Base-by-base conservation (phyloP, 2,113 vertebrate genomes). In the Reinhardtius hippoglossoides region DNA sequence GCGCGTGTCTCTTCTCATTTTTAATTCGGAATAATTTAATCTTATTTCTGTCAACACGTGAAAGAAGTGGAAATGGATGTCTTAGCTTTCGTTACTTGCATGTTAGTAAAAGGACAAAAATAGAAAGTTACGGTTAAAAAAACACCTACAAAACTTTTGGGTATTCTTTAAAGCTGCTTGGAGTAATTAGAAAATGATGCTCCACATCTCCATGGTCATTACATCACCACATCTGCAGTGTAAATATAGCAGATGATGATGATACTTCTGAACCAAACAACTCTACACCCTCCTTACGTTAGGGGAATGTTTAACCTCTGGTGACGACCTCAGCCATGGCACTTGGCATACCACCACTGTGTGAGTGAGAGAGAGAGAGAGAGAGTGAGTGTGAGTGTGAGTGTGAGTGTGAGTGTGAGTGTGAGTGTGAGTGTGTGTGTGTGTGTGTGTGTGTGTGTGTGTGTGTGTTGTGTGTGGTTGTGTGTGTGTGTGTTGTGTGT, bases 211-310 rank as follows among this genome's bases (percentile, higher is more conserved):
- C 61, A 26, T 62, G 8, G 8, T 58, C 23, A 54, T 85, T 56
- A 76, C 46, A 65, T 82, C 61, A 69, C 67, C 10, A 18, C 20
- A 40, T 35, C 24, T 3, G 37, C 57, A 59, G 12, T 55, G 50
- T 70, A 84, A 71, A 80, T 64, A 84, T 67, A 57, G 76, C 58
- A 70, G 21, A 46, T 70, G 62, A 2, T 67, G 27, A 37, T 84
- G 20, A 14, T 14, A 59, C 59, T 63, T 73, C 48, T 70, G 35
- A 67, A 71, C 50, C 9, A 48, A 40, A 21, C 65, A 71, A 20
- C 66, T 76, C 61, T 48, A 23, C 35, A 66, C 15, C 35, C 26
- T 76, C 21, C 13, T 74, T 70, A 68, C 52, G 65, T 83, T 81
- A 37, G 2, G 63, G 40, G 69, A 65, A 56, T 48, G 69, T 40